phyloP scores from a whole-genome alignment of 2,888 invertebrate genomes.

The Microplitis deprimator region DNA sequence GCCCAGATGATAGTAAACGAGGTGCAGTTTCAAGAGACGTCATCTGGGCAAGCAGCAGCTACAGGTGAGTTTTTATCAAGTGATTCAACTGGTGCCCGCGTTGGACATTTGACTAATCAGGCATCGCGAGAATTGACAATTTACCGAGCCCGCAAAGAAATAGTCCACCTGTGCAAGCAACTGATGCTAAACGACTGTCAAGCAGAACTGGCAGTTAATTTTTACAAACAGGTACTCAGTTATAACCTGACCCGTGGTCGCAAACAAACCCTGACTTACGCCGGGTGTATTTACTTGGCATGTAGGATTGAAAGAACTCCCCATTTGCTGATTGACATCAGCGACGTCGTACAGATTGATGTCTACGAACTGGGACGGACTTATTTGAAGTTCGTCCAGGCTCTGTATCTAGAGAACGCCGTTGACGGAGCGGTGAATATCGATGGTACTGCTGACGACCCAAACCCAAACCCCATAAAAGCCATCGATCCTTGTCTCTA shows the following conservation, averaged over 20 bases:
- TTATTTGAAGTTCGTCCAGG: conserved; percentile 89
- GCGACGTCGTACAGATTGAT: conserved; percentile 96
- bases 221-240: conserved; percentile 91
- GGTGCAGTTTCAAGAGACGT: conserved; percentile 94
- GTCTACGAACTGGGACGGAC: conserved; percentile 96
- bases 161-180: conserved; percentile 88
- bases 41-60: conserved; percentile 88
- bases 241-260: conserved; percentile 93
- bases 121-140: conserved; percentile 95
- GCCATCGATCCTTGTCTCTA: conserved; percentile 90
- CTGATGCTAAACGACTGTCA: conserved; percentile 90
- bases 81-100: conserved; percentile 88
- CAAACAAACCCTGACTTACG: conserved; percentile 90
- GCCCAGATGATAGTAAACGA: conserved; percentile 97
- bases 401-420: conserved; percentile 91
- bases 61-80: conserved; percentile 95
- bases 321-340: conserved; percentile 96
- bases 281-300: conserved; percentile 97
- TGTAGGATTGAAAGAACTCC: conserved; percentile 95
- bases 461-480: background rate
- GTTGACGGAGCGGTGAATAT: conserved; percentile 73
- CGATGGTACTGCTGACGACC: background rate
- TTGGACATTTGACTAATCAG: conserved; percentile 86
- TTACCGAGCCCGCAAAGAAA: conserved; percentile 88
- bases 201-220: conserved; percentile 93